Evolutionary conservation across 2,888 invertebrate species (phyloP).

Genomic region (Apamea anceps): DNA sequence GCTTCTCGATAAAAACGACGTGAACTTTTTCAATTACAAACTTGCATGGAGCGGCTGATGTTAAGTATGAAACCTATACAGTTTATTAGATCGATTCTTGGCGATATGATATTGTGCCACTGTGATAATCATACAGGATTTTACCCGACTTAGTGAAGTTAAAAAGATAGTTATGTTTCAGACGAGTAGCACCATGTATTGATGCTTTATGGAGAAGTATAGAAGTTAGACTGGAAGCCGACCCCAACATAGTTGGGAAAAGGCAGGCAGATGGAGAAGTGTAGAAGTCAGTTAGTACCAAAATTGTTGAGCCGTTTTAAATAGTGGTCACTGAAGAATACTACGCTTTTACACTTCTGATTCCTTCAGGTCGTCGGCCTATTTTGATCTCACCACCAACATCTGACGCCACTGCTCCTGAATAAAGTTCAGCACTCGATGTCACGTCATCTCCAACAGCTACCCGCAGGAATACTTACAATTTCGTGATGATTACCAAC

Average conservation of each 20-base stretch:
- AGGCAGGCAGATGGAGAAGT: not conserved
- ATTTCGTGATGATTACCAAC: not conserved
- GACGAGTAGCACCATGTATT: not conserved
- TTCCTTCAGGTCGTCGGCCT: not conserved
- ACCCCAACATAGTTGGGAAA: too few species aligned
- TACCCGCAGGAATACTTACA: slow-evolving; percentile 2
- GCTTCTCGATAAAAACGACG: slow-evolving; percentile 74
- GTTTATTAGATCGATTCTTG: slow-evolving; percentile 65
- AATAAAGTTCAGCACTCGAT: not conserved
- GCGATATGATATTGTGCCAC: slow-evolving; percentile 77
- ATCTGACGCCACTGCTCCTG: not conserved
- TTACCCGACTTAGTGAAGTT: not conserved
- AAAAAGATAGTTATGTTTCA: not conserved
- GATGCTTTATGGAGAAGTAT: not conserved
- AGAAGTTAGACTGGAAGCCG: too few species aligned
- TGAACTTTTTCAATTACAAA: slow-evolving; percentile 90
- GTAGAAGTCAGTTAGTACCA: not conserved
- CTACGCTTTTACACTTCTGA: not conserved
- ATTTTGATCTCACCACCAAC: not conserved
- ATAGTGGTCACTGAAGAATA: not conserved
- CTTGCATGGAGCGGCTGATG: slow-evolving; percentile 84
- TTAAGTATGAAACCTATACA: slow-evolving; percentile 76
- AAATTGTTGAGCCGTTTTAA: not conserved
- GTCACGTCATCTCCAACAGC: not conserved
- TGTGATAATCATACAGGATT: slow-evolving; percentile 66